Evolutionary conservation across 1,140 invertebrate species (phyloP), one percentile per base, ranked within the genome.

Genomic region (Ylistrum balloti): DNA sequence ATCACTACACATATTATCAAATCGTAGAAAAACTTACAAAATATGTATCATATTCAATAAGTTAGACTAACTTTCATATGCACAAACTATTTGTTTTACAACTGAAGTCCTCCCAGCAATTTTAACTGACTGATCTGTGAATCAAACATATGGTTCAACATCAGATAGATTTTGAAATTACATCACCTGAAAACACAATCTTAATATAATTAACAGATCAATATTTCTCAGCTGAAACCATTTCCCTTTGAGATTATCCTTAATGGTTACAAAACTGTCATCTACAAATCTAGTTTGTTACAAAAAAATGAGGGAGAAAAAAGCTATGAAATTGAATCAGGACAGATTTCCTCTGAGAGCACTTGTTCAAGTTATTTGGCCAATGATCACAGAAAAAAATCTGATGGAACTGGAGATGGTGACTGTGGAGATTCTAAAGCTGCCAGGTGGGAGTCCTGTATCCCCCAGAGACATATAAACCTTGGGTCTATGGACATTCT

Each of bases 351-450:
- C 35, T 86, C 5, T 0, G 35, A 34, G 35, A 33, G 86, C 15
- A 86, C 33, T 34, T 34, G 33, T 38, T 74, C n/a, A 74, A 74
- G n/a, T 28, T 74, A 74, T 74, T 74, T 74, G 56, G 56, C 56
- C 56, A 74, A 17, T 74, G 56, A 74, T 74, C 56, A 74, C 5
- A 28, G 56, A 28, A 74, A 38, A 74, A 74, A 17, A 17, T 74
- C 56, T 28, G 56, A 74, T 28, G n/a, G 17, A 74, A 28, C n/a
- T 74, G 56, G 22, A 0, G 56, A 74, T 74, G 56, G 56, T 74
- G 56, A 74, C n/a, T 74, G 22, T 0, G n/a, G 56, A 28, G 56
- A 74, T 74, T 74, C 20, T 20, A n/a, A n/a, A 28, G n/a, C 56
- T 74, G 5, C n/a, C n/a, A 74, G 56, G 56, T 74, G 22, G 56